Evolutionary conservation across 1,140 invertebrate genomes (phyloP), one percentile per base, ranked within the genome.

Genomic region (Drosophila dunni): DNA sequence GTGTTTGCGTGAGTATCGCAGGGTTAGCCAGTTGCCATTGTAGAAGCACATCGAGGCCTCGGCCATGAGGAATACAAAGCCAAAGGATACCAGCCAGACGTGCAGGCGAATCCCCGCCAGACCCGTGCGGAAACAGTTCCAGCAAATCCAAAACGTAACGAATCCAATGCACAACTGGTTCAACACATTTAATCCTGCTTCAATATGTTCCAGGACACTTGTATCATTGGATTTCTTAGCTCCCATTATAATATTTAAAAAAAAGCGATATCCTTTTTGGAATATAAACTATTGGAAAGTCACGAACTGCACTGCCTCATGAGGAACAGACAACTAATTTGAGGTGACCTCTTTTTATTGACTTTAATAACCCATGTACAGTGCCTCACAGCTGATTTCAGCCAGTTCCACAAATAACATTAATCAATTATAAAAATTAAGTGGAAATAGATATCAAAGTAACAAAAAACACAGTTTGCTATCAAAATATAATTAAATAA

Each of bases 111-210:
- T 92, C 13, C 84, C 80, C 6, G 60, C 11, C 1, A 85, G 67
- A 11, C 65, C 76, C 6, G 73, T 17, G 5, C 88, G 73, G 15
- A 92, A 54, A 46, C 91, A 90, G 34, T 64, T 82, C 91, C 91
- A 92, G 42, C 81, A 78, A n/a, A 92, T 74, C 76, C 88, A 92
- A 34, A 92, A 65, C n/a, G 85, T 86, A 2, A 92, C 76, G 42
- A 92, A 92, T 0, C 91, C 91, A 33, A 92, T 92, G 57, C 88
- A 78, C 38, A 92, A 34, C 15, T 91, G 91, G 54, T 92, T 92
- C 1, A 92, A 56, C 9, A 85, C 74, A 68, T 85, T 78, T 6
- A 92, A 50, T 3, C 11, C 68, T 1, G 86, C 65, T 29, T 90
- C 85, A 7, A 90, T 51, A 5, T 86, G 83, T 40, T 90, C 63